phyloP scores from a whole-genome alignment of 2,113 vertebrate genomes.

The Lasiurus borealis region DNA sequence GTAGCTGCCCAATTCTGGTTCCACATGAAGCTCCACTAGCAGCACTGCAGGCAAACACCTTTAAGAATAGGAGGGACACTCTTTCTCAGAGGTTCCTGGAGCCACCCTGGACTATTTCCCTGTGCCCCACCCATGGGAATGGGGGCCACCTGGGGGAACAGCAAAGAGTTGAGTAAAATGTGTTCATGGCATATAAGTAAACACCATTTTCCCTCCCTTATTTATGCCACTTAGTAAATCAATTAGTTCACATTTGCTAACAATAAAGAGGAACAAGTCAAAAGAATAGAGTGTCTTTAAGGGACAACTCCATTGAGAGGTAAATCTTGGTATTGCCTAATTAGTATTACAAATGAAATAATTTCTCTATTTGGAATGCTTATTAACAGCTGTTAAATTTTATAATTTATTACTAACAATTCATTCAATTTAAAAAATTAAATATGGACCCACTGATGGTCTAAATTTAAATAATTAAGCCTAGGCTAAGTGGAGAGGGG shows the following conservation, averaged over 20 bases:
- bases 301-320: background rate
- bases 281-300: slow-evolving; percentile 14
- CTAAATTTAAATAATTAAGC: slow-evolving; percentile 73
- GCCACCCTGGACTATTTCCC: background rate
- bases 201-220: background rate
- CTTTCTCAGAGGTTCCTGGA: background rate
- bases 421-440: slow-evolving; percentile 59
- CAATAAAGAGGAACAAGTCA: background rate
- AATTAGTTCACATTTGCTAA: slow-evolving; percentile 17
- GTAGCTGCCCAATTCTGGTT: background rate
- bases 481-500: background rate
- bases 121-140: no score
- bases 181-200: background rate
- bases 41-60: background rate
- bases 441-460: slow-evolving; percentile 70
- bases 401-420: slow-evolving; percentile 78
- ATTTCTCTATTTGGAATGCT: slow-evolving; percentile 65
- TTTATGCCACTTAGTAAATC: background rate
- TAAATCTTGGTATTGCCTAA: slow-evolving; percentile 50
- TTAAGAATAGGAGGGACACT: background rate
- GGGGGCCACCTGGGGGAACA: background rate
- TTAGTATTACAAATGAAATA: background rate
- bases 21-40: background rate
- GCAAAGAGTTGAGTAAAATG: background rate
- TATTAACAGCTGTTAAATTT: slow-evolving; percentile 70